Base-by-base conservation (phyloP, 1,140 invertebrate genomes). In the Pachyrhynchus sulphureomaculatus region DNA sequence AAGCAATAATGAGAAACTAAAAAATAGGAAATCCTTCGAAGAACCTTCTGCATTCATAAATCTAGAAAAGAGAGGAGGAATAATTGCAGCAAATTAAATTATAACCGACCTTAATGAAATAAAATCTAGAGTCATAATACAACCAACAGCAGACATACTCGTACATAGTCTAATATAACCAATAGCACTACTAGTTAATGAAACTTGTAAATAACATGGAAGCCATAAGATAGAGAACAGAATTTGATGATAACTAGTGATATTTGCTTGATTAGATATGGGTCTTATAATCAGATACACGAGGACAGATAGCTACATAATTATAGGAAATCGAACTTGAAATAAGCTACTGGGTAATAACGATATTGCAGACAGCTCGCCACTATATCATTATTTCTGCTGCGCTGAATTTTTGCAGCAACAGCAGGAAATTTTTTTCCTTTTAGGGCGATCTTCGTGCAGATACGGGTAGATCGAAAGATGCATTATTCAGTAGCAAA, bases 401-500 rank as follows among this genome's bases (percentile, higher is more conserved):
- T 51, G 20, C 17, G 49, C 15, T 17, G 12, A 39, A 45, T 61
- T 59, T 49, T 59, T 59, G 39, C 29, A 20, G 42, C 49, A 13
- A 26, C 24, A 26, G 24, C 26, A 29, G 10, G 36, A 20, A 23
- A n/a, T n/a, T 42, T 61, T 53, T 51, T 47, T 61, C 39, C 48
- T 44, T 53, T 44, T 52, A 52, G 42, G 26, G 26, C 41, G 58
- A 61, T 61, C 39, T 53, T 37, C 49, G 48, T 53, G 58, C 49
- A 45, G 58, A 61, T 61, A 61, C 20, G 41, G 21, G 42, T 26
- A 33, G 42, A 52, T 61, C 34, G 39, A 24, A 13, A 61, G 58
- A 61, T 61, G 58, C 49, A 61, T 61, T 61, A 61, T 61, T 61
- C 58, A 61, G 58, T 61, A 61, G 58, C 58, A 61, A 61, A 61